Evolutionary conservation across 1,140 invertebrate species (phyloP).

Genomic region (Drosophila virilis): DNA sequence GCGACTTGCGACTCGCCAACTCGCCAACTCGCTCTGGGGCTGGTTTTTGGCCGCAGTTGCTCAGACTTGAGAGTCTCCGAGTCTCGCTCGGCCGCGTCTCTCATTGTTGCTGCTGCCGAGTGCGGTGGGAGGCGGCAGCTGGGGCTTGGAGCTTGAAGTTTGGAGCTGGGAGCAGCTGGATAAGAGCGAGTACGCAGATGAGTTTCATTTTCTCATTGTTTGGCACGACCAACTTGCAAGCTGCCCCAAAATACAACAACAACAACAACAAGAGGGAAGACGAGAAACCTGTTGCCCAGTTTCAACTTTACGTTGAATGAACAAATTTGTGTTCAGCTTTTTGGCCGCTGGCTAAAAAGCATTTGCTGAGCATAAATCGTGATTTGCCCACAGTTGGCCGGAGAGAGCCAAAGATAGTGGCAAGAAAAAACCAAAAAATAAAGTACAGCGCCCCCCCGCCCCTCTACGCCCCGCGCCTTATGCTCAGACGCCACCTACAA

Average conservation of each 20-base stretch:
- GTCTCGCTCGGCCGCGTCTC: conserved; percentile 18
- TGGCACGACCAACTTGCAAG: conserved; percentile 31
- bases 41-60: conserved; percentile 15
- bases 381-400: conserved; percentile 31
- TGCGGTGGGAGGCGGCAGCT: conserved; percentile 12
- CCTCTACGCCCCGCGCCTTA: background rate
- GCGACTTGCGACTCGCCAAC: conserved; percentile 11
- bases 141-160: conserved; percentile 3
- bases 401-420: conserved; percentile 19
- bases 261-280: conserved; percentile 2
- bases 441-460: no score
- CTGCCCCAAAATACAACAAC: conserved; percentile 34
- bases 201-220: conserved; percentile 82
- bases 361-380: conserved; percentile 72
- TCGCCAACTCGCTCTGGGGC: conserved; percentile 26
- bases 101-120: conserved; percentile 1
- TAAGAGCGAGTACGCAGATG: conserved; percentile 70
- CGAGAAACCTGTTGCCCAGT: conserved; percentile 66
- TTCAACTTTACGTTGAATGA: conserved; percentile 66
- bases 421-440: no score
- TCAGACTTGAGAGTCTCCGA: conserved; percentile 1
- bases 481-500: conserved; percentile 56
- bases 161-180: conserved; percentile 33
- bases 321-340: conserved; percentile 63
- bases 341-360: conserved; percentile 59